Conservation (phyloP, 2,888 invertebrate species). For the Lochmaea crataegi region DNA sequence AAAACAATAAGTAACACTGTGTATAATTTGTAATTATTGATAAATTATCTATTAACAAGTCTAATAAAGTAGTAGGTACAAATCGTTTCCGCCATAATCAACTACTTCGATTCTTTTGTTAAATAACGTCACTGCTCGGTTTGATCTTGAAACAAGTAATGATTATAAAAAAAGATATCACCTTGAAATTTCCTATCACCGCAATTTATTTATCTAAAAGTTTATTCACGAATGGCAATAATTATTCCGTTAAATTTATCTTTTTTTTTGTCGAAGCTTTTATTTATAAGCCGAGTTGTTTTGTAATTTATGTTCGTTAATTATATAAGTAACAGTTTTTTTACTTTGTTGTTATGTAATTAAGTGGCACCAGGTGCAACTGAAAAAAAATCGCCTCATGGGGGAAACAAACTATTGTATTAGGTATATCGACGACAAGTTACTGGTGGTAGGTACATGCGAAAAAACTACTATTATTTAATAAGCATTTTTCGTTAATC, state of each 20-base stretch:
- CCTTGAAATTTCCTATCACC: slow-evolving; percentile 41
- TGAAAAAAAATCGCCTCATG: slow-evolving; percentile 10
- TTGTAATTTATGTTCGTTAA: slow-evolving; percentile 35
- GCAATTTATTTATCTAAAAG: slow-evolving; percentile 42
- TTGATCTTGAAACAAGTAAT: slow-evolving; percentile 31
- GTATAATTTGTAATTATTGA: background rate
- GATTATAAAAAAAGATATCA: slow-evolving; percentile 18
- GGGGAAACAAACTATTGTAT: slow-evolving; percentile 9
- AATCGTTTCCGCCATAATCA: slow-evolving; percentile 28
- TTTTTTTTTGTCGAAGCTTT: slow-evolving; percentile 37
- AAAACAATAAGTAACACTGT: slow-evolving; percentile 1
- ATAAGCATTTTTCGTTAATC: background rate
- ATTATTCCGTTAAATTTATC: slow-evolving; percentile 39
- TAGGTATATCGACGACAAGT: background rate
- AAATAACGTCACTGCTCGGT: slow-evolving; percentile 21
- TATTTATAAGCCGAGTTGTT: slow-evolving; percentile 28
- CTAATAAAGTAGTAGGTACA: background rate
- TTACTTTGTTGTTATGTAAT: slow-evolving; percentile 27
- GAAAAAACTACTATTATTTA: background rate
- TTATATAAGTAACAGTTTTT: slow-evolving; percentile 29
- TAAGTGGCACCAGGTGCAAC: slow-evolving; percentile 25
- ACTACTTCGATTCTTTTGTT: slow-evolving; percentile 21
- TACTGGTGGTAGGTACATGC: background rate
- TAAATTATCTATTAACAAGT: slow-evolving; percentile 11
- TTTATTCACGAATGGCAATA: slow-evolving; percentile 36